Conservation (phyloP, 1,140 invertebrate genomes). For the Bactericera cockerelli region DNA sequence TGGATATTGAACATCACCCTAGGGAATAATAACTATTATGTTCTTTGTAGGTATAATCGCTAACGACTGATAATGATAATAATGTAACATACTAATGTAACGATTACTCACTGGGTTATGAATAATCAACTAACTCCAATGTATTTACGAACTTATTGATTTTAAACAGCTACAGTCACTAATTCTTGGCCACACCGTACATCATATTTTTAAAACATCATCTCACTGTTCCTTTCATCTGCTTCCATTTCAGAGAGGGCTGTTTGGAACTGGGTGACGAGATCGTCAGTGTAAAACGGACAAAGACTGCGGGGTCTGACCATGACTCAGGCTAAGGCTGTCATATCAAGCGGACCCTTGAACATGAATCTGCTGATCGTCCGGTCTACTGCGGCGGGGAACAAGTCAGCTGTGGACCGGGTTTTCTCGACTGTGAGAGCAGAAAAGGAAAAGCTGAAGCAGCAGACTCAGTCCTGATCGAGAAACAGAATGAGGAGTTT, state of each 20-base stretch:
- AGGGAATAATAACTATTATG: too few species aligned
- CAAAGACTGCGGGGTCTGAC: slow-evolving; percentile 51
- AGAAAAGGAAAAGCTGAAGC: not conserved
- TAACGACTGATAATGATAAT: too few species aligned
- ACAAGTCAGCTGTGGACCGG: not conserved
- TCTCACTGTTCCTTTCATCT: too few species aligned
- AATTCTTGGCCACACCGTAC: too few species aligned
- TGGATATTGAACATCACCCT: too few species aligned
- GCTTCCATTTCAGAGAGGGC: slow-evolving; percentile 43
- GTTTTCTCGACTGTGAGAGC: not conserved
- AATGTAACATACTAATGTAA: too few species aligned
- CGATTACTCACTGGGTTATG: too few species aligned
- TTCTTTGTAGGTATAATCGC: too few species aligned
- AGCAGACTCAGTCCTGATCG: not conserved
- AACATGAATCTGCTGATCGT: slow-evolving; percentile 51
- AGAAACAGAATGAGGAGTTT: not conserved
- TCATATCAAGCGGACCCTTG: slow-evolving; percentile 43
- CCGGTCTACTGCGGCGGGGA: slow-evolving; percentile 10
- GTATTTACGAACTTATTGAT: too few species aligned
- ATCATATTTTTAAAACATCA: too few species aligned
- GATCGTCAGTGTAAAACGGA: slow-evolving; percentile 68
- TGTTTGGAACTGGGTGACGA: slow-evolving; percentile 61
- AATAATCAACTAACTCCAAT: too few species aligned
- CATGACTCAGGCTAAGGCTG: slow-evolving; percentile 56
- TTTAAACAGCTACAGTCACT: too few species aligned